A percentile compares a stretch with the other conserved stretches of the same genome.
Conservation (phyloP, 2,797 vertebrate species). For the Sardinella longiceps region DNA sequence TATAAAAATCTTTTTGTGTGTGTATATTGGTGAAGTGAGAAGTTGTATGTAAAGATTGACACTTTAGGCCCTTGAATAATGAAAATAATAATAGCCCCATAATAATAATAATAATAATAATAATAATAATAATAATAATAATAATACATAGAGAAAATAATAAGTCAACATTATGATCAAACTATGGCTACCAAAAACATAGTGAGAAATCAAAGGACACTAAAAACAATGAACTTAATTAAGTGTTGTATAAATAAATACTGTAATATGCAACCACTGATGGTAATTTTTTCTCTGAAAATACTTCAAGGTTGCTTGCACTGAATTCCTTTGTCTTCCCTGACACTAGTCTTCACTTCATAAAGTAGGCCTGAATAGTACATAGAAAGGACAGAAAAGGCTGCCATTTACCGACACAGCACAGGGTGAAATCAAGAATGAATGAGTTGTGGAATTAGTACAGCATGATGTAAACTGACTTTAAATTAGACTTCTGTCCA, state of each 20-base stretch:
- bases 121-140: too few relatives aligned
- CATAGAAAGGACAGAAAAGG: constrained; percentile 30
- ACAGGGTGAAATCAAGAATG: background rate
- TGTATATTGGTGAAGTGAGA: too few relatives aligned
- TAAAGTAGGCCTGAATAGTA: constrained; percentile 68
- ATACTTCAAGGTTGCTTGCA: background rate
- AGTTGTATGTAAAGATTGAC: too few relatives aligned
- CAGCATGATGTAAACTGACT: too few relatives aligned
- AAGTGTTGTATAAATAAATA: background rate
- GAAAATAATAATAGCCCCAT: too few relatives aligned
- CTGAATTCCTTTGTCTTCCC: constrained; percentile 54
- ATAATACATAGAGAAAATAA: too few relatives aligned
- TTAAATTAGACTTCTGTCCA: too few relatives aligned
- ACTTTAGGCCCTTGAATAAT: too few relatives aligned
- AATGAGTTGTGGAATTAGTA: background rate
- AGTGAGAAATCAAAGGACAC: background rate
- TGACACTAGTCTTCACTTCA: constrained; percentile 73
- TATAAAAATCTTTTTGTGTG: too few relatives aligned
- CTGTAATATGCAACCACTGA: background rate
- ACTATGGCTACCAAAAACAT: background rate
- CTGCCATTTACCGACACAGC: background rate
- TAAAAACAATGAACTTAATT: background rate
- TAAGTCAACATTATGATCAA: background rate
- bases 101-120: too few relatives aligned
- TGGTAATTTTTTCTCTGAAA: background rate